Conservation (phyloP, 1,140 invertebrate genomes). For the Neodiprion pinetum region DNA sequence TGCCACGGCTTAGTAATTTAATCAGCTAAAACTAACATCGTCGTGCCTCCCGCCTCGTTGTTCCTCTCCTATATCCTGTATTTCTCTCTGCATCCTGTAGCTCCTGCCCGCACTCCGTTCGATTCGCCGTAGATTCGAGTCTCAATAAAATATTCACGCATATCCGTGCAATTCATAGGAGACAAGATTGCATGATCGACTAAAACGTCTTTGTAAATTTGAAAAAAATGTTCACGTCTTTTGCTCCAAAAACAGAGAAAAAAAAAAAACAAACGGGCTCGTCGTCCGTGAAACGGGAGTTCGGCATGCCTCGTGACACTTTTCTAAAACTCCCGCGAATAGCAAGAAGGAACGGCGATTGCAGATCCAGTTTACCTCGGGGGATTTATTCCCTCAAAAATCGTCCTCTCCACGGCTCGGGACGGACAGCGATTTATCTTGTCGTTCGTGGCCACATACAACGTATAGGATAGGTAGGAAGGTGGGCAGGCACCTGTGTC, state of each 20-base stretch:
- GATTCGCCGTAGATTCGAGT: slow-evolving; percentile 36
- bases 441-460: too few species aligned
- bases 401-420: too few species aligned
- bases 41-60: neutral
- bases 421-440: too few species aligned
- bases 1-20: slow-evolving; percentile 61
- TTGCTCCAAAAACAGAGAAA: neutral
- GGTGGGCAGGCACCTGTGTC: too few species aligned
- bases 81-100: slow-evolving; percentile 38
- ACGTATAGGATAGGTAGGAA: too few species aligned
- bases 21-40: slow-evolving; percentile 64
- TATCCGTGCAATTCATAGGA: slow-evolving; percentile 33
- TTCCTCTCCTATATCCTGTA: slow-evolving; percentile 39
- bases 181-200: slow-evolving; percentile 61
- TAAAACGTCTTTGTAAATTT: slow-evolving; percentile 43
- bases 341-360: too few species aligned
- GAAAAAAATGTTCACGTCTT: neutral
- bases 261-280: neutral
- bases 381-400: too few species aligned
- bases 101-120: slow-evolving; percentile 27
- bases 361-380: too few species aligned
- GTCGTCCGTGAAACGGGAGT: too few species aligned
- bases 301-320: too few species aligned
- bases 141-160: slow-evolving; percentile 29
- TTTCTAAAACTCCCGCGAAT: too few species aligned